Conservation (phyloP, 2,888 invertebrate genomes). For the Brachyptera putata region DNA sequence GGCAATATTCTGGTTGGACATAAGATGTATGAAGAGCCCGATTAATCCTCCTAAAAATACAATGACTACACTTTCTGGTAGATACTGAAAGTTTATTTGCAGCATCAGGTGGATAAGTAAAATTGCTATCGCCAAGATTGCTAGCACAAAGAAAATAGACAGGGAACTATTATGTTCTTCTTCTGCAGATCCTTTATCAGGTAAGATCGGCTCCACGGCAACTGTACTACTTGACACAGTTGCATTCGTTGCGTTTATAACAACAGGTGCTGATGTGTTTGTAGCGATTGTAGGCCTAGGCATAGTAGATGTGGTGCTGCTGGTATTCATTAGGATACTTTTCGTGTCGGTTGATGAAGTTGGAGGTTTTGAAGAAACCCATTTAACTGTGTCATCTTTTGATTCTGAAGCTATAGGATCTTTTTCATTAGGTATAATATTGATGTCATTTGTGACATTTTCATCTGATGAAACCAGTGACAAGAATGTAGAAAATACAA, state of each 20-base stretch:
- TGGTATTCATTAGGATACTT: no score
- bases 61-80: conserved; percentile 96
- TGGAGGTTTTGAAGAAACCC: background rate
- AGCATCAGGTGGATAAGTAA: conserved; percentile 91
- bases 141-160: conserved; percentile 96
- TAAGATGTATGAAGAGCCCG: conserved; percentile 83
- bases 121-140: conserved; percentile 91
- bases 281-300: background rate
- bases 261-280: background rate
- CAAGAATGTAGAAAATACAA: no score
- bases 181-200: conserved; percentile 87
- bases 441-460: no score
- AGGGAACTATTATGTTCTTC: conserved; percentile 95
- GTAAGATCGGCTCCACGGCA: conserved; percentile 69
- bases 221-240: background rate
- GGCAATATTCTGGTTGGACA: conserved; percentile 83
- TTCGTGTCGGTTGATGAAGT: background rate
- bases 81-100: conserved; percentile 91
- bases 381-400: background rate
- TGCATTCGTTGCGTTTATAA: background rate
- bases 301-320: background rate
- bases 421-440: no score
- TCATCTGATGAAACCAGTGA: no score
- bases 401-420: background rate
- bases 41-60: conserved; percentile 92